Evolutionary conservation across 2,888 invertebrate species (phyloP).

Genomic region (Gonocerus acuteangulatus): DNA sequence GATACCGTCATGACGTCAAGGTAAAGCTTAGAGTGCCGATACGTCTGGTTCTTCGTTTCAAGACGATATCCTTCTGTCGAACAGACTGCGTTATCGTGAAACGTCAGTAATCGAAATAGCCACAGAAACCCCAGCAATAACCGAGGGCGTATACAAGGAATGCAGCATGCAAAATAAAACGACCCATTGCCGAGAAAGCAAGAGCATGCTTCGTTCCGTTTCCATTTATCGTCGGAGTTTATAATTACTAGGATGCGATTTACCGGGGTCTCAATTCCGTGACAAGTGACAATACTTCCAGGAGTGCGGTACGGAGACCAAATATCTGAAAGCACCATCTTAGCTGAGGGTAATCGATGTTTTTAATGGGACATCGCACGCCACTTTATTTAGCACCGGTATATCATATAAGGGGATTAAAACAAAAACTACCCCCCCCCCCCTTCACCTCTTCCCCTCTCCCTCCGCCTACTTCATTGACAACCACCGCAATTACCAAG

Average conservation of each 20-base stretch:
- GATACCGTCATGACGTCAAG: no score
- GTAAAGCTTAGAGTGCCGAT: no score
- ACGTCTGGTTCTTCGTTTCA: no score
- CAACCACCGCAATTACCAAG: background rate
- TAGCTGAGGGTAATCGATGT: conserved; percentile 26
- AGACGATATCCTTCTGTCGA: no score
- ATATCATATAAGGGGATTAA: conserved; percentile 26
- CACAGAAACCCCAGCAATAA: no score
- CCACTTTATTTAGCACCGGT: conserved; percentile 32
- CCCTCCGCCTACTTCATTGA: conserved; percentile 1
- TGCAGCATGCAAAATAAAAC: no score
- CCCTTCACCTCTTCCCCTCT: background rate
- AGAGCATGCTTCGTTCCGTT: no score
- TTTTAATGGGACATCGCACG: conserved; percentile 35
- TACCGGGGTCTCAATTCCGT: conserved; percentile 9
- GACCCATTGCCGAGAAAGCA: no score
- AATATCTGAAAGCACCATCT: conserved; percentile 19
- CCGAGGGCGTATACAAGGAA: no score
- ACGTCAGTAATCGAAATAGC: no score
- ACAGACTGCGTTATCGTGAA: no score
- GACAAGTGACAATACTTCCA: conserved; percentile 21
- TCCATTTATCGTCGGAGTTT: no score
- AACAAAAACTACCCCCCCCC: conserved; percentile 2
- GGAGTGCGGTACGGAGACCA: conserved; percentile 1
- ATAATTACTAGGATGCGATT: conserved; percentile 14